phyloP scores from a whole-genome alignment of 2,113 vertebrate genomes.

The Pelodiscus sinensis region DNA sequence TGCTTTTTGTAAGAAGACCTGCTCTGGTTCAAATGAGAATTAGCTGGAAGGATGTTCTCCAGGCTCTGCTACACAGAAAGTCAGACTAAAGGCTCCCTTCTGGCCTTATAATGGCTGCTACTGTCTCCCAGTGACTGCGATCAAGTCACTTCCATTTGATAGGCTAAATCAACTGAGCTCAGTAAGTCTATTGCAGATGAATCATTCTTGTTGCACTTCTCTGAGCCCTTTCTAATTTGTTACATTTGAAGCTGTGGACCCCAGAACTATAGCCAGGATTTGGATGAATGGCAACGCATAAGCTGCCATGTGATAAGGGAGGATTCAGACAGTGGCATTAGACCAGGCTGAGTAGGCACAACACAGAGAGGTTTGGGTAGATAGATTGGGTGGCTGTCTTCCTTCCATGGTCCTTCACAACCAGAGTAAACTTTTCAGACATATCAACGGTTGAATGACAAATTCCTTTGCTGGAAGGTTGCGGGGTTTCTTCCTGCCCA shows the following conservation, averaged over 20 bases:
- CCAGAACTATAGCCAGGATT: background rate
- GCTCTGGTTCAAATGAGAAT: background rate
- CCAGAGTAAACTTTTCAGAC: background rate
- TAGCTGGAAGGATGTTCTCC: background rate
- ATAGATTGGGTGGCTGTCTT: background rate
- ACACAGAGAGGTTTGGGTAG: background rate
- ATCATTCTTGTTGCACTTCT: background rate
- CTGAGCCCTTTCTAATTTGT: background rate
- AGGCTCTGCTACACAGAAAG: background rate
- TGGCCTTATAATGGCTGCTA: background rate
- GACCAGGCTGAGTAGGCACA: background rate
- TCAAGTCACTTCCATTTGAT: background rate
- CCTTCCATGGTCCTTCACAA: background rate
- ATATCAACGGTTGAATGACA: background rate
- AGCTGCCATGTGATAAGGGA: background rate
- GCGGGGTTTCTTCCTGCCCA: background rate
- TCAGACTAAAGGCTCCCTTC: background rate
- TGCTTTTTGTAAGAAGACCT: background rate
- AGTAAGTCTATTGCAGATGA: background rate
- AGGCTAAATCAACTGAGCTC: background rate
- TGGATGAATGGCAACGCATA: background rate
- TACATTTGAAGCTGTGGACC: background rate
- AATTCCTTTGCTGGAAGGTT: background rate
- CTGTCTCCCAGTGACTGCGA: background rate
- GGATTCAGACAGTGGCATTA: background rate